Conservation (phyloP, 2,113 vertebrate genomes). For the Bos indicus region DNA sequence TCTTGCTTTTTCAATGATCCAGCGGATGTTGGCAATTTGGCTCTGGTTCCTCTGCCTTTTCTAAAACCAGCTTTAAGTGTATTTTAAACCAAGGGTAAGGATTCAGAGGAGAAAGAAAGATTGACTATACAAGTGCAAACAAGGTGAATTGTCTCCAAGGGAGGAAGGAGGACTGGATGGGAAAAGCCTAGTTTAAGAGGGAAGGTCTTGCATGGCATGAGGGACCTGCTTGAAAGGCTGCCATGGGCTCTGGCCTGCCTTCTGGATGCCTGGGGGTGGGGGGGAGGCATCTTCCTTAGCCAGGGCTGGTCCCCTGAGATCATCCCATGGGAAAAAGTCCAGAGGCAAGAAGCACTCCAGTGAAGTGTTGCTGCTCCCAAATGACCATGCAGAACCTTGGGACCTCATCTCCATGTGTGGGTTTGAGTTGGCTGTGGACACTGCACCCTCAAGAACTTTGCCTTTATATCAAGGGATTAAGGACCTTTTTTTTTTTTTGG, state of each 20-base stretch:
- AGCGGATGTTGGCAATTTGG: too few species aligned
- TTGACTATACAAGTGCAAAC: background rate
- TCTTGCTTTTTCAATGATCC: too few species aligned
- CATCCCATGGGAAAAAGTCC: background rate
- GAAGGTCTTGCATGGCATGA: background rate
- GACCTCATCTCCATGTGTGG: background rate
- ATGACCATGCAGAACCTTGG: background rate
- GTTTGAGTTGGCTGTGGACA: background rate
- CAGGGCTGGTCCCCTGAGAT: background rate
- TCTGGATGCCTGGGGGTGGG: fast-evolving
- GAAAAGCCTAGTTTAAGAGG: background rate
- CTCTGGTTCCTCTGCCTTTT: too few species aligned
- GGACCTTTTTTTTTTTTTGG: background rate
- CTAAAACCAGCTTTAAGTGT: background rate
- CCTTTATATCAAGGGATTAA: background rate
- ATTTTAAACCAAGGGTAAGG: background rate
- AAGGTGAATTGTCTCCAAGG: background rate
- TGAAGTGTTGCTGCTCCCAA: background rate
- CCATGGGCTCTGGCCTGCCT: background rate
- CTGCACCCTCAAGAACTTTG: background rate
- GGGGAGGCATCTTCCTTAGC: background rate
- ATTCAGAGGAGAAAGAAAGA: background rate
- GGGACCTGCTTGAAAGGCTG: background rate
- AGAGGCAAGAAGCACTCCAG: background rate
- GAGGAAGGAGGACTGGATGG: background rate